Conservation (phyloP, 1,140 invertebrate genomes). For the Cepaea nemoralis region DNA sequence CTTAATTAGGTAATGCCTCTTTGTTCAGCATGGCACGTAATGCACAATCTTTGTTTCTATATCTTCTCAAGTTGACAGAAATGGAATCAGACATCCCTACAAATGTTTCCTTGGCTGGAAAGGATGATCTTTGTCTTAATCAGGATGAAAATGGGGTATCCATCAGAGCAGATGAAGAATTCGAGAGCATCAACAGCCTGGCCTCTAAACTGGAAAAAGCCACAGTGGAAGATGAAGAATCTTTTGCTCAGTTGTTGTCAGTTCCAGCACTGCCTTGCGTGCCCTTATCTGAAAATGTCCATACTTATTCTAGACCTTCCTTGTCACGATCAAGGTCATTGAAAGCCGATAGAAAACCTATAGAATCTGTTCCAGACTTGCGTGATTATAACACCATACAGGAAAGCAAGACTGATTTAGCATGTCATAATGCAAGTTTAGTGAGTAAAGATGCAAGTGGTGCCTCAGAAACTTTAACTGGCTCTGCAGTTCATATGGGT, state of each 20-base stretch:
- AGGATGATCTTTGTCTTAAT: neutral
- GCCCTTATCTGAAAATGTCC: neutral
- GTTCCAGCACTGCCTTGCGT: neutral
- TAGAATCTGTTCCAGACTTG: neutral
- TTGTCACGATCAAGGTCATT: neutral
- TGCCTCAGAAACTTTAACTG: neutral
- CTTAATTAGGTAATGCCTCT: too few relatives aligned
- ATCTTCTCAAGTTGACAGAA: neutral
- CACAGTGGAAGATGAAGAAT: neutral
- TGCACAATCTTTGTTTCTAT: too few relatives aligned
- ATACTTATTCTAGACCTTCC: neutral
- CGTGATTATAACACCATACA: neutral
- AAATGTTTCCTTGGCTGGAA: neutral
- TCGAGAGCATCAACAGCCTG: neutral
- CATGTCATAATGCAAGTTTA: neutral
- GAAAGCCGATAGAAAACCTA: neutral
- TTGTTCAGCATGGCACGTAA: too few relatives aligned
- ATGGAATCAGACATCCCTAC: neutral
- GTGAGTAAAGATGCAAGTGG: neutral
- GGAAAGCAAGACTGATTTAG: neutral
- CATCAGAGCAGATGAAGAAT: neutral
- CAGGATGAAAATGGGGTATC: neutral
- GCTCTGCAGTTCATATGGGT: neutral
- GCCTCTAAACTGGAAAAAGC: neutral
- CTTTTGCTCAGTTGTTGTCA: neutral